Evolutionary conservation across 2,797 vertebrate species (phyloP).

Genomic region (Pseudotriccus pelzelni): DNA sequence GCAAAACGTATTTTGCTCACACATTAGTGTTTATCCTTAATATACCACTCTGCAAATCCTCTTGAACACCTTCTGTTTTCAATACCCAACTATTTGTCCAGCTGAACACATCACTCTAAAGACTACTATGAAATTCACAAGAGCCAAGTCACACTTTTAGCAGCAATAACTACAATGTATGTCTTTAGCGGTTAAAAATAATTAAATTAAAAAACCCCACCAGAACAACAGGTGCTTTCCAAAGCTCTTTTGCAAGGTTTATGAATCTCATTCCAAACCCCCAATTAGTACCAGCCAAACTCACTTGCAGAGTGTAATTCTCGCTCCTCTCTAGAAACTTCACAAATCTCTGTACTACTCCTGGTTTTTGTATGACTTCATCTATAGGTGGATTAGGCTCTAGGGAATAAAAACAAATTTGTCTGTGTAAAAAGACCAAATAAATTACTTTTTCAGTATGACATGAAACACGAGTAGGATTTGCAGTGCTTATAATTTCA

Average conservation of each 20-base stretch:
- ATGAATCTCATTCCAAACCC: not conserved
- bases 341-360: slow-evolving; percentile 89
- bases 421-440: not conserved
- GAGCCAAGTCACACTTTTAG: not conserved
- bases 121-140: not conserved
- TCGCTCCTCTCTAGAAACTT: slow-evolving; percentile 93
- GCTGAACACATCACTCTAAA: not conserved
- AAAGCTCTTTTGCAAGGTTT: not conserved
- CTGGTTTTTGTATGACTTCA: slow-evolving; percentile 89
- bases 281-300: not conserved
- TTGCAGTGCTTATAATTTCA: not conserved
- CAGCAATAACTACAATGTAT: not conserved
- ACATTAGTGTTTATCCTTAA: not conserved
- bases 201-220: not conserved
- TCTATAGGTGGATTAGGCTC: slow-evolving; percentile 94
- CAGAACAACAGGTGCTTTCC: not conserved
- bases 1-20: not conserved
- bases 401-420: slow-evolving; percentile 57
- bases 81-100: not conserved
- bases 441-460: not conserved
- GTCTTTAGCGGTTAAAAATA: not conserved
- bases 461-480: not conserved
- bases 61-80: not conserved
- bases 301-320: slow-evolving; percentile 95
- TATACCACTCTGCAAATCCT: not conserved